Base-by-base conservation (phyloP, 2,888 invertebrate species). In the Celastrina argiolus region DNA sequence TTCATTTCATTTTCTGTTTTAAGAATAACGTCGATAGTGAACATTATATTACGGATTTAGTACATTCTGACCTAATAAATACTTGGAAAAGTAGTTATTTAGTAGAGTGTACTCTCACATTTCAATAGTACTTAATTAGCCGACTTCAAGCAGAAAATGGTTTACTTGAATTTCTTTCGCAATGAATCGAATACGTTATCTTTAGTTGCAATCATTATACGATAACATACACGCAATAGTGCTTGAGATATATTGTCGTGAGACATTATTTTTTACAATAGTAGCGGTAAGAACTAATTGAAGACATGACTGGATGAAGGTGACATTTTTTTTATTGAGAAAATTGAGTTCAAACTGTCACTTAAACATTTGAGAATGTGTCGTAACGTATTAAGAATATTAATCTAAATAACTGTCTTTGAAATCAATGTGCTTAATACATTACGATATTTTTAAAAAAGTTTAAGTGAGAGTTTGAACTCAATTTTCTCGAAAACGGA, bases 141-240 rank as follows among this genome's bases (percentile, higher is more conserved):
- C 51, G 51, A 51, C 14, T 26, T 16, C 18, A 2, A 51, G 51
- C 51, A 51, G 45, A 26, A 51, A 51, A 18, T 36, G 12, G 18
- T 34, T 59, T 34, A 58, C 59, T 59, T 58, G 31, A 31, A n/a
- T 31, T 28, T 58, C 18, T 36, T 36, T 61, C 59, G 61, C 61
- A 36, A 39, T 22, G 61, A 61, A 61, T 61, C 61, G 36, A 61
- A 61, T 61, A 61, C 61, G 39, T 14, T 22, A 31, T 58, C 58
- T 58, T 58, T 28, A 31, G 28, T 31, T 58, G 16, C 28, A 2
- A 31, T 8, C 7, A 56, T 51, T 10, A 18, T 45, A 45, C 45
- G 18, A 31, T 31, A 31, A 51, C 22, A 36, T 61, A 18, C 18
- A 61, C 39, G 39, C 61, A 22, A 61, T 61, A 59, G 18, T 26